phyloP scores from a whole-genome alignment of 2,797 vertebrate genomes.

The Acanthis flammea region DNA sequence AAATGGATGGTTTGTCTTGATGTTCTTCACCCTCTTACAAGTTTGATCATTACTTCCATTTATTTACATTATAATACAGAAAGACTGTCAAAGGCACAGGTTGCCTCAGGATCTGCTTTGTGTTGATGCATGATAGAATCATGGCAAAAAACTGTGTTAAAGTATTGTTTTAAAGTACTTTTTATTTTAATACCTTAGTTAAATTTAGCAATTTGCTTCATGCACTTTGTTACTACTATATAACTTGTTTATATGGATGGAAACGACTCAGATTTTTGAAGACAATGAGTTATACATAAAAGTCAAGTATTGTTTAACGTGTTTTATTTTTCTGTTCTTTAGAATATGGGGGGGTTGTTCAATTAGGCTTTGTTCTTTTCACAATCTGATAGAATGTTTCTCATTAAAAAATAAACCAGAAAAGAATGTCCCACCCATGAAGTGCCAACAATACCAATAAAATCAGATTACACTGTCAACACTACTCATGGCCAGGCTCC shows the following conservation, averaged over 20 bases:
- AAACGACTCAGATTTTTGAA: slow-evolving; percentile 61
- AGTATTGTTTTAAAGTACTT: slow-evolving; percentile 76
- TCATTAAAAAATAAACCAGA: background rate
- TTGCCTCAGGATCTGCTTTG: slow-evolving; percentile 84
- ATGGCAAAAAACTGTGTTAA: slow-evolving; percentile 78
- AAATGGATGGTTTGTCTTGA: slow-evolving; percentile 20
- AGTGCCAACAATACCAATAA: slow-evolving; percentile 59
- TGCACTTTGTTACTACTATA: slow-evolving; percentile 64
- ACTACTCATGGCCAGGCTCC: background rate
- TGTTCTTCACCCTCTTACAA: slow-evolving; percentile 39
- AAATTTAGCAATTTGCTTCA: slow-evolving; percentile 59
- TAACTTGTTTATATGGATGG: slow-evolving; percentile 41
- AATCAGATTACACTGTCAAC: slow-evolving; percentile 40
- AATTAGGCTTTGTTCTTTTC: background rate
- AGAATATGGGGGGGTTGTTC: background rate
- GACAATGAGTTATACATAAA: slow-evolving; percentile 23
- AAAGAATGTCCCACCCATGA: slow-evolving; percentile 2
- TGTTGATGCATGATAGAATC: slow-evolving; percentile 83
- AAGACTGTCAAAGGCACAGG: slow-evolving; percentile 86
- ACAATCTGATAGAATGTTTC: slow-evolving; percentile 27
- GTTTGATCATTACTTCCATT: slow-evolving; percentile 60
- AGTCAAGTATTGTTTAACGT: slow-evolving; percentile 17
- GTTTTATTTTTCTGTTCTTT: slow-evolving; percentile 21
- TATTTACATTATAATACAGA: slow-evolving; percentile 73
- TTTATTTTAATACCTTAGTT: slow-evolving; percentile 64